Evolutionary conservation across 2,888 invertebrate genomes (phyloP).

Genomic region (Entomobrya proxima): DNA sequence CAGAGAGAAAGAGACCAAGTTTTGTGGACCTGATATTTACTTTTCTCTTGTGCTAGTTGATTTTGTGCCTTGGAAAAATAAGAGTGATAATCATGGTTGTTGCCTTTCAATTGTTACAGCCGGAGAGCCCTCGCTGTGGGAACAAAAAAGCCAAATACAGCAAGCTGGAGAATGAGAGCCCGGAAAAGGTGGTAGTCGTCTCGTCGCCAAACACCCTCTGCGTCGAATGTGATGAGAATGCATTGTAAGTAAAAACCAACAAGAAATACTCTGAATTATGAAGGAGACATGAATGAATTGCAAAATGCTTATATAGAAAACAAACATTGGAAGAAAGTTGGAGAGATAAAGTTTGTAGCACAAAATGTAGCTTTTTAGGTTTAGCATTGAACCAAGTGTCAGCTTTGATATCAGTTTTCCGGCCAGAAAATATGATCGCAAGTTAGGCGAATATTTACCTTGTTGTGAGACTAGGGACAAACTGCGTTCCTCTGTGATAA

Average conservation of each 20-base stretch:
- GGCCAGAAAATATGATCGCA: too few species aligned
- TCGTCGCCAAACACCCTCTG: constrained; percentile 75
- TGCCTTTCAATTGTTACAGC: constrained; percentile 72
- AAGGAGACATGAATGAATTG: not conserved
- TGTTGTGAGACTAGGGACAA: too few species aligned
- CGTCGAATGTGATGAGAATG: constrained; percentile 76
- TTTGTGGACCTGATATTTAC: not conserved
- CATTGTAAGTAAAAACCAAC: constrained; percentile 72
- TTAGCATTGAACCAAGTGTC: too few species aligned
- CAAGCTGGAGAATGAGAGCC: constrained; percentile 88
- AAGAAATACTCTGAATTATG: not conserved
- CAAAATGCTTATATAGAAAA: not conserved
- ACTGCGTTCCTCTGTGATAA: not conserved
- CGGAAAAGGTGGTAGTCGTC: constrained; percentile 75
- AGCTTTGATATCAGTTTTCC: too few species aligned
- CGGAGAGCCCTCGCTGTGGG: constrained; percentile 75
- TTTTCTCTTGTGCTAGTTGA: not conserved
- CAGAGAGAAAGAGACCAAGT: not conserved
- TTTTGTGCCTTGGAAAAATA: not conserved
- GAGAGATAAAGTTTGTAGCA: too few species aligned
- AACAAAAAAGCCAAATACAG: constrained; percentile 84
- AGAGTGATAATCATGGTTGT: constrained; percentile 61
- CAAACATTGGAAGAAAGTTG: not conserved
- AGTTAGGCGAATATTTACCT: too few species aligned
- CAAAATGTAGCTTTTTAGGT: too few species aligned